These are phyloP conservation scores for Zoanthus solanderi DNA, from an alignment of 92 coral and sea anemone species.

Conservation along the genomic window DNA sequence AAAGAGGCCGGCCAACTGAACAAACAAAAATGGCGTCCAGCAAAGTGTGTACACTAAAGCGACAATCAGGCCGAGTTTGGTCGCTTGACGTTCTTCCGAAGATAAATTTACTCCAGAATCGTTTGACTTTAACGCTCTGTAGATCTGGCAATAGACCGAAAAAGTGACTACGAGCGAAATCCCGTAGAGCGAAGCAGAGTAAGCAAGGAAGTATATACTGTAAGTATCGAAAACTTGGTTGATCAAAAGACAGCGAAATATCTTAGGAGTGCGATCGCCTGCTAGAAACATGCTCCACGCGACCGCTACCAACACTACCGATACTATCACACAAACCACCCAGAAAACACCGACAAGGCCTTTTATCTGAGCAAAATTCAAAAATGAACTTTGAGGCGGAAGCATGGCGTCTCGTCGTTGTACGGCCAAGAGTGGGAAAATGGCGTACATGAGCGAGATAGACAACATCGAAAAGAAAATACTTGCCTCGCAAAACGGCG, in stretches of 20 bases:
- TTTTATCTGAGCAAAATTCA: constrained; percentile 75
- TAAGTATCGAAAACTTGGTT: constrained; percentile 75
- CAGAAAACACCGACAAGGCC: constrained; percentile 70
- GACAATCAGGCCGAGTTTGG: constrained; percentile 85
- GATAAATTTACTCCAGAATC: constrained; percentile 74
- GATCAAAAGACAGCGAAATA: constrained; percentile 89
- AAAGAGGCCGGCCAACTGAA: constrained; percentile 86
- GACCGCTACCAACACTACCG: constrained; percentile 69
- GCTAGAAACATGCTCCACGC: constrained; percentile 76
- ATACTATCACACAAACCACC: constrained; percentile 72
- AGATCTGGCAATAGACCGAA: constrained; percentile 62
- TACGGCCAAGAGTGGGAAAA: constrained; percentile 88
- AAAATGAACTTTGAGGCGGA: constrained; percentile 74
- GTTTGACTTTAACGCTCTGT: constrained; percentile 55
- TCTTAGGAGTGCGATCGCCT: constrained; percentile 74
- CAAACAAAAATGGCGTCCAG: constrained; percentile 93
- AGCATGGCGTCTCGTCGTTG: constrained; percentile 87
- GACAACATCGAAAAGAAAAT: constrained; percentile 84
- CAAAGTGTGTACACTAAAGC: constrained; percentile 85
- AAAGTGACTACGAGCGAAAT: constrained; percentile 73
- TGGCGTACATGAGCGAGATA: constrained; percentile 82
- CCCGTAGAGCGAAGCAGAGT: constrained; percentile 82
- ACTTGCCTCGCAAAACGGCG: constrained; percentile 86
- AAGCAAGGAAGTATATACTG: constrained; percentile 78
- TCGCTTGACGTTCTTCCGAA: constrained; percentile 78